phyloP scores from a whole-genome alignment of 2,888 invertebrate species.

The Sarcophaga rosellei region DNA sequence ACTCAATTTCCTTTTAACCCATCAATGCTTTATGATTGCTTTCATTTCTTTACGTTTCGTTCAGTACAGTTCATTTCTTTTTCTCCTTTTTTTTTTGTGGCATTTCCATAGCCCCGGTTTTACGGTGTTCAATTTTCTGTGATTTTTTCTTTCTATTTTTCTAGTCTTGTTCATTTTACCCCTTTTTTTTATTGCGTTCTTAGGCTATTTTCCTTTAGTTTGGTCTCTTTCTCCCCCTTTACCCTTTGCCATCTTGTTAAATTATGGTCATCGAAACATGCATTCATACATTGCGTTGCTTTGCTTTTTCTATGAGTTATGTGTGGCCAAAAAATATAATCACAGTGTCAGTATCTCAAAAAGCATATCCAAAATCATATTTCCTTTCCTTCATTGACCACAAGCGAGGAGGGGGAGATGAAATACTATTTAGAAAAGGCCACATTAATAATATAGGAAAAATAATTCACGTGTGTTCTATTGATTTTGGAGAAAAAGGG shows the following conservation, averaged over 20 bases:
- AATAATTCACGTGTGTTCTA: constrained; percentile 43
- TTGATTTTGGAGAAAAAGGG: background rate
- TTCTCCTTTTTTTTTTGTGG: constrained; percentile 15
- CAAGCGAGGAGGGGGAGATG: constrained; percentile 67
- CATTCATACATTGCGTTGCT: constrained; percentile 16
- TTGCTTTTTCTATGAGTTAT: constrained; percentile 22
- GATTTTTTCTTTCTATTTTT: constrained; percentile 14
- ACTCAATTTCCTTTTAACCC: constrained; percentile 78
- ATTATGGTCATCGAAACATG: constrained; percentile 28
- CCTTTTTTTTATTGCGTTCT: constrained; percentile 62
- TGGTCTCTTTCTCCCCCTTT: constrained; percentile 1
- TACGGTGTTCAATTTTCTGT: constrained; percentile 60
- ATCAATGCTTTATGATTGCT: constrained; percentile 72
- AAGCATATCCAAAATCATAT: constrained; percentile 78
- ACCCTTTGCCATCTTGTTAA: constrained; percentile 42
- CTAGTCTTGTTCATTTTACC: constrained; percentile 52
- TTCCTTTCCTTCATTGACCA: constrained; percentile 80
- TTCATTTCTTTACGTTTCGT: constrained; percentile 48
- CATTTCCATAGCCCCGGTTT: constrained; percentile 51
- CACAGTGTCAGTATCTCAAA: constrained; percentile 62
- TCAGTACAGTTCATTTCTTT: background rate
- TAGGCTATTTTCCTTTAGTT: constrained; percentile 57
- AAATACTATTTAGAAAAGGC: background rate
- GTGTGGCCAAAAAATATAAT: constrained; percentile 46
- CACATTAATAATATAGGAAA: constrained; percentile 62